Evolutionary conservation across 2,888 invertebrate species (phyloP).

Genomic region (Acleris holmiana): DNA sequence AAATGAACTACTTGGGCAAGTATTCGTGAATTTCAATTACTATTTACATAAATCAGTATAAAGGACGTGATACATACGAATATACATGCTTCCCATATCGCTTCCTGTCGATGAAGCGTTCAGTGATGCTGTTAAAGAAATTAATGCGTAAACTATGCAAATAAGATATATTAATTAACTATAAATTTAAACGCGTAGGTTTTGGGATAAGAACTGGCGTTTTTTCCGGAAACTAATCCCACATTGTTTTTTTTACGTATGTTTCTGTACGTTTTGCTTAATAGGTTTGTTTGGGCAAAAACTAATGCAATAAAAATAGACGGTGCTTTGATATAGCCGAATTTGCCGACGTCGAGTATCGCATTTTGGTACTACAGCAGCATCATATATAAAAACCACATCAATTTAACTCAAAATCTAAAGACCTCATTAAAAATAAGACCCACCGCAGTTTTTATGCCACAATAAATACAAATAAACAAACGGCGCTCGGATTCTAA

Average conservation of each 20-base stretch:
- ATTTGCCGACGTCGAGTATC: background rate
- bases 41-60: conserved; percentile 14
- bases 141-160: conserved; percentile 31
- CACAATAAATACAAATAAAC: background rate
- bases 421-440: conserved; percentile 8
- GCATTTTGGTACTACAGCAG: no score
- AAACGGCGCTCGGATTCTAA: background rate
- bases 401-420: conserved; percentile 21
- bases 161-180: conserved; percentile 12
- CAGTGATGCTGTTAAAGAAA: conserved; percentile 39
- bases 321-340: conserved; percentile 52
- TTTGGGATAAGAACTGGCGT: conserved; percentile 41
- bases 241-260: conserved; percentile 51
- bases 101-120: conserved; percentile 55
- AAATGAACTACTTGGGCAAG: no score
- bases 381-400: background rate
- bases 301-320: conserved; percentile 42
- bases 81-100: conserved; percentile 38
- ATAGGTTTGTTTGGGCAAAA: conserved; percentile 54
- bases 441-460: background rate
- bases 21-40: no score
- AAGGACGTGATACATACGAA: conserved; percentile 22
- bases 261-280: conserved; percentile 59
- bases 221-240: conserved; percentile 56
- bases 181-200: conserved; percentile 15